These are phyloP conservation scores for Samia ricini DNA, from an alignment of 1,140 invertebrate genomes.

Conservation along the genomic window DNA sequence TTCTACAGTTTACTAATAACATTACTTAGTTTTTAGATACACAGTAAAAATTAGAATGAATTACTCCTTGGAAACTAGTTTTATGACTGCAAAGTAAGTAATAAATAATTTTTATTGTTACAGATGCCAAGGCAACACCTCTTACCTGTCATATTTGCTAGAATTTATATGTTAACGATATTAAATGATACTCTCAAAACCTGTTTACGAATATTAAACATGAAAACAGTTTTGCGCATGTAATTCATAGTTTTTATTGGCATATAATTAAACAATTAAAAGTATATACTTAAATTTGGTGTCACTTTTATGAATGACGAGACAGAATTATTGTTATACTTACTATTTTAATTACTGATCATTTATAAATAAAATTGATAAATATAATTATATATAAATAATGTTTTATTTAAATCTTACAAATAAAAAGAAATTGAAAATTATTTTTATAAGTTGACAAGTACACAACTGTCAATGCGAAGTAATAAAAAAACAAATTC, in stretches of 20 bases:
- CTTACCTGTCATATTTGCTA: slow-evolving; percentile 80
- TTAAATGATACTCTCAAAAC: slow-evolving; percentile 81
- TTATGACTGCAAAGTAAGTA: not conserved
- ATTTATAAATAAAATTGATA: not conserved
- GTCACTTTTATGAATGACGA: not conserved
- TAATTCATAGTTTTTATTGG: slow-evolving; percentile 64
- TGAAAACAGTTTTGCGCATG: slow-evolving; percentile 82
- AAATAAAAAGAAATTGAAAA: not conserved
- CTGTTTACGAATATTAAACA: slow-evolving; percentile 79
- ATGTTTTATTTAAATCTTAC: not conserved
- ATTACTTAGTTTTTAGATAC: not conserved
- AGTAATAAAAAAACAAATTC: not conserved
- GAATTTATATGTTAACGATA: slow-evolving; percentile 82
- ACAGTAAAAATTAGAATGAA: not conserved
- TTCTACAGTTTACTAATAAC: not conserved
- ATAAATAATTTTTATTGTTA: slow-evolving; percentile 33
- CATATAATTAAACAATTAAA: not conserved
- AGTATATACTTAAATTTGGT: not conserved
- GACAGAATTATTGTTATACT: not conserved
- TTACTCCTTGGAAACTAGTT: not conserved
- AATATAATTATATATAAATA: not conserved
- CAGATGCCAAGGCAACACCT: slow-evolving; percentile 81
- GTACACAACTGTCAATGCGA: not conserved
- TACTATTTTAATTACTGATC: not conserved
- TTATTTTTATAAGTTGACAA: not conserved